Conservation (phyloP, 92 coral and sea anemone species). For the Hydrozoanthus gracilis region DNA sequence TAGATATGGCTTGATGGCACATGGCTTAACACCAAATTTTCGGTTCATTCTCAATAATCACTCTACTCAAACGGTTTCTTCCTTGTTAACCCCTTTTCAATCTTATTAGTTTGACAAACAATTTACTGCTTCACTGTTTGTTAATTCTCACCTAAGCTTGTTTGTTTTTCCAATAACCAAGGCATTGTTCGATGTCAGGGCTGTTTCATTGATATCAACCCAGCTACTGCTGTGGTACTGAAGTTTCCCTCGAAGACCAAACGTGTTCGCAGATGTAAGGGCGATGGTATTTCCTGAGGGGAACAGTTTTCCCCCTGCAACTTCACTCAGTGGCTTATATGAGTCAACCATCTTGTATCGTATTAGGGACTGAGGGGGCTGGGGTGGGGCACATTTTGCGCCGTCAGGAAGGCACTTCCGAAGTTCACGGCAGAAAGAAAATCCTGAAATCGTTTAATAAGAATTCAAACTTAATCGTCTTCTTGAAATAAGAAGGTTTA, state of each 20-base stretch:
- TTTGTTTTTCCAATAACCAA: constrained; percentile 21
- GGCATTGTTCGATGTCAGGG: not conserved
- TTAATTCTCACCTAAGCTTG: constrained; percentile 27
- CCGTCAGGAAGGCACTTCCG: not conserved
- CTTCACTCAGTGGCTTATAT: not conserved
- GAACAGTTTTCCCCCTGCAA: not conserved
- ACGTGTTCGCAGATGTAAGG: not conserved
- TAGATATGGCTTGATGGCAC: too few relatives aligned
- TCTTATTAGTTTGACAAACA: not conserved
- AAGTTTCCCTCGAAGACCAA: constrained; percentile 8
- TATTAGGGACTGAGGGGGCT: constrained; percentile 2
- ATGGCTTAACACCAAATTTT: too few relatives aligned
- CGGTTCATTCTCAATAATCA: too few relatives aligned
- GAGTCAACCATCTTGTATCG: constrained; percentile 11
- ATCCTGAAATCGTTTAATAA: not conserved
- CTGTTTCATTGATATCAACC: not conserved
- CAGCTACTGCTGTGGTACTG: constrained; percentile 13
- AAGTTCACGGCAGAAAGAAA: not conserved
- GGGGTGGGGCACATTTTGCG: constrained; percentile 7
- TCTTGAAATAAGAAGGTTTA: too few relatives aligned
- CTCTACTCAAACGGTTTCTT: too few relatives aligned
- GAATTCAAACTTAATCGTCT: not conserved
- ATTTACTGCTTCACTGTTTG: not conserved
- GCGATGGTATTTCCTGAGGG: constrained; percentile 23
- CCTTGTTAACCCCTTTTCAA: too few relatives aligned